Evolutionary conservation across 2,888 invertebrate genomes (phyloP).

Genomic region (Machimus atricapillus): DNA sequence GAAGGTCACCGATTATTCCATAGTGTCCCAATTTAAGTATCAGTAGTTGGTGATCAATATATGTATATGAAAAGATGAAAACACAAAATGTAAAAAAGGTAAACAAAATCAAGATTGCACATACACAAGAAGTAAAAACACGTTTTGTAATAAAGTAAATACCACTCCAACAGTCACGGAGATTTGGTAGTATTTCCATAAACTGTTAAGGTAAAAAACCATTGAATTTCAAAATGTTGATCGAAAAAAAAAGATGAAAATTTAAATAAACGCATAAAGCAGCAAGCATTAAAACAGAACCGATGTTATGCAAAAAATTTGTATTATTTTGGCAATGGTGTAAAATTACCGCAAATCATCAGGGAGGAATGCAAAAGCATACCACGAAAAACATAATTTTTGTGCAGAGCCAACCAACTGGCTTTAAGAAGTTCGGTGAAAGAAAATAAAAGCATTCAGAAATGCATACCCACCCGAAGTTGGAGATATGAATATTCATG

Average conservation of each 20-base stretch:
- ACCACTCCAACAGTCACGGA: too few species aligned
- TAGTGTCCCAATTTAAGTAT: too few species aligned
- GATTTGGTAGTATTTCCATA: neutral
- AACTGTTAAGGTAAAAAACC: neutral
- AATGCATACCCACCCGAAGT: conserved; percentile 34
- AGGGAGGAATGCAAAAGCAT: neutral
- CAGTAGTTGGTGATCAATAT: too few species aligned
- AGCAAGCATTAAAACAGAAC: neutral
- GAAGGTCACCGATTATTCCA: too few species aligned
- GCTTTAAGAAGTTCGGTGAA: neutral
- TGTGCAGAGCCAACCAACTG: neutral
- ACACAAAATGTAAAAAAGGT: too few species aligned
- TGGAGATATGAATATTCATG: conserved; percentile 39
- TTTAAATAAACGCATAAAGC: neutral
- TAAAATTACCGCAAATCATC: neutral
- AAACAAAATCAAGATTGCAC: too few species aligned
- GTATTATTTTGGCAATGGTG: neutral
- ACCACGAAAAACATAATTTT: neutral
- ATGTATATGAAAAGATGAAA: too few species aligned
- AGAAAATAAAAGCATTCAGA: conserved; percentile 23
- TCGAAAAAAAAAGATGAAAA: neutral
- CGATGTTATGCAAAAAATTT: neutral
- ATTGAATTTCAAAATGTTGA: neutral
- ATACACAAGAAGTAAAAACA: too few species aligned
- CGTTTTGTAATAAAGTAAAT: too few species aligned